A percentile compares a stretch with the other conserved stretches of the same genome.
These are phyloP conservation scores for Grammomys surdaster DNA, from an alignment of 2,113 vertebrate genomes.

Conservation along the genomic window DNA sequence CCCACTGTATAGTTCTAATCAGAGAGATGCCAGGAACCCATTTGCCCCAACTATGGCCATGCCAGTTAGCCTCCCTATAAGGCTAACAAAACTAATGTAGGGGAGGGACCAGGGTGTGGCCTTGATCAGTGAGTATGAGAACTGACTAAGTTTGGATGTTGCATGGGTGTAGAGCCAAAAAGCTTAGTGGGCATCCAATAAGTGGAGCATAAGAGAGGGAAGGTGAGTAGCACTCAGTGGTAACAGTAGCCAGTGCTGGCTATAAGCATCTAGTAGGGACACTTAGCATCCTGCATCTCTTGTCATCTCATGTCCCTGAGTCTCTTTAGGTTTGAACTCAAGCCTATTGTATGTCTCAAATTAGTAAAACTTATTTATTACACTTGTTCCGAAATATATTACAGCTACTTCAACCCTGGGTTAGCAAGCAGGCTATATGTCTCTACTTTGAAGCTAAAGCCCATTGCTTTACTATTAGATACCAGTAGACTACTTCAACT, in stretches of 20 bases:
- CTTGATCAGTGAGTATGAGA: not conserved
- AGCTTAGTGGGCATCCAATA: not conserved
- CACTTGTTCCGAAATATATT: constrained; percentile 35
- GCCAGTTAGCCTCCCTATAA: not conserved
- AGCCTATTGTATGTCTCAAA: not conserved
- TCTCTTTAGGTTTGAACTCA: not conserved
- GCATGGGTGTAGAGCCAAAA: no score
- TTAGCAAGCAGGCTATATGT: not conserved
- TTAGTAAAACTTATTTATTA: not conserved
- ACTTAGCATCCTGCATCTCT: not conserved
- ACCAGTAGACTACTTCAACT: not conserved
- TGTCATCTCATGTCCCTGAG: not conserved
- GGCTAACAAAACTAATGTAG: not conserved
- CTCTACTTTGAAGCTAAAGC: constrained; percentile 49
- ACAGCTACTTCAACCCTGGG: not conserved
- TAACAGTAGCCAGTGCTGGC: not conserved
- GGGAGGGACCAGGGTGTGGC: not conserved
- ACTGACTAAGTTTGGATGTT: not conserved
- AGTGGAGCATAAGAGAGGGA: not conserved
- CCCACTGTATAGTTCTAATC: not conserved
- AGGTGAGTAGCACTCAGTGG: not conserved
- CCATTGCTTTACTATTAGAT: not conserved
- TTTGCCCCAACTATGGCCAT: not conserved
- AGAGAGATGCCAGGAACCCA: not conserved
- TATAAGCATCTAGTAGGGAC: not conserved